Conservation (phyloP, 2,113 vertebrate genomes). For the Felis chaus region DNA sequence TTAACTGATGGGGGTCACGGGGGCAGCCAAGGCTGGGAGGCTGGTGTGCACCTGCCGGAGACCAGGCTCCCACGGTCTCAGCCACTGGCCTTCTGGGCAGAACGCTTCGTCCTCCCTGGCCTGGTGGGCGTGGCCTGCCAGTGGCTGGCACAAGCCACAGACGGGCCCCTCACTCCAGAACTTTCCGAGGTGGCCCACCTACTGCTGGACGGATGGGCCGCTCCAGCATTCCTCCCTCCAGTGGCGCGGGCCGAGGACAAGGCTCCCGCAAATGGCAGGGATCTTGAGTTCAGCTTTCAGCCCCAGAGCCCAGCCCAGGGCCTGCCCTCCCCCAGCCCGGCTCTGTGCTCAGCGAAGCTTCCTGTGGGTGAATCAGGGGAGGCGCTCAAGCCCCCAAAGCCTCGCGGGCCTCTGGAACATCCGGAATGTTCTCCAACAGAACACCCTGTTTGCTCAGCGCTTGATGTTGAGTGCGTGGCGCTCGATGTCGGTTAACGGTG, state of each 20-base stretch:
- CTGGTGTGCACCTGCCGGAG: background rate
- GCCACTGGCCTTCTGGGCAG: background rate
- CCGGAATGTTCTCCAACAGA: background rate
- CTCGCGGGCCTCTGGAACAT: background rate
- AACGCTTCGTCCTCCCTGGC: background rate
- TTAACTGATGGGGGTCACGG: background rate
- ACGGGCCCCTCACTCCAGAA: background rate
- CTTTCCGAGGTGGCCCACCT: background rate
- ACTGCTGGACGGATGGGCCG: background rate
- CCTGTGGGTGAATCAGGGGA: background rate
- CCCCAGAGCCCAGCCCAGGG: background rate
- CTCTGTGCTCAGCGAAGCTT: background rate
- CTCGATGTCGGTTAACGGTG: background rate
- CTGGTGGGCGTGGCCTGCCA: rapidly evolving
- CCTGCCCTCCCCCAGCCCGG: background rate
- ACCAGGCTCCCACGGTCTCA: background rate
- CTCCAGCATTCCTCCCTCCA: background rate
- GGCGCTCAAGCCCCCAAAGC: background rate
- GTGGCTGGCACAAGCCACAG: background rate
- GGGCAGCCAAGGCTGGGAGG: background rate
- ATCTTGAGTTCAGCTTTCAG: no score
- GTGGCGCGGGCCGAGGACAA: background rate
- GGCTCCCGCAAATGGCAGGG: background rate
- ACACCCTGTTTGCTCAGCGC: rapidly evolving
- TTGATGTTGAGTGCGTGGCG: background rate